These are phyloP conservation scores for Falco columbarius DNA, from an alignment of 2,797 vertebrate species.

Conservation along the genomic window DNA sequence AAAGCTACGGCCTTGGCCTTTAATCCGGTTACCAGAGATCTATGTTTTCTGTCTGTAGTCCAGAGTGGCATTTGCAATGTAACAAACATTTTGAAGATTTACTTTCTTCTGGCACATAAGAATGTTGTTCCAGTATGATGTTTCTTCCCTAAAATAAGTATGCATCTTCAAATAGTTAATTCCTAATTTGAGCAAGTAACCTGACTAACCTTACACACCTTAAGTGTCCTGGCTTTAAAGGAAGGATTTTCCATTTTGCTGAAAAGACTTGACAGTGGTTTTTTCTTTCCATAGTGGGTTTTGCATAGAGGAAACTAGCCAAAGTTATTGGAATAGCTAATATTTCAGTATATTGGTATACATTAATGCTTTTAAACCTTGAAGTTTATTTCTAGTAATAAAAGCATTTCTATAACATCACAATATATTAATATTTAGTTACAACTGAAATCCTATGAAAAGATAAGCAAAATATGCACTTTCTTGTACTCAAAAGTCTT, in stretches of 20 bases:
- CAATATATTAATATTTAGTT: neutral
- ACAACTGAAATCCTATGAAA: neutral
- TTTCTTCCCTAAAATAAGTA: neutral
- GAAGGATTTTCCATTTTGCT: neutral
- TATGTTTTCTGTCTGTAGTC: neutral
- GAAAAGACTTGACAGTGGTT: neutral
- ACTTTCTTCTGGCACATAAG: neutral
- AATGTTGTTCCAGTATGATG: neutral
- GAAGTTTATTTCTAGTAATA: conserved; percentile 12
- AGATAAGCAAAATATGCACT: neutral
- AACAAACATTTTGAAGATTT: conserved; percentile 18
- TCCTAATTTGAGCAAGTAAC: neutral
- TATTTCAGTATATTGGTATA: neutral
- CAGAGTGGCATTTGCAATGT: neutral
- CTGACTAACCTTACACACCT: neutral
- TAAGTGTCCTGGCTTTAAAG: neutral
- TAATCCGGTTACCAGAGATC: neutral
- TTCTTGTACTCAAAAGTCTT: neutral
- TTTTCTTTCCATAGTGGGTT: neutral
- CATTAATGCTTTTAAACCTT: neutral
- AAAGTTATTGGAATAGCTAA: neutral
- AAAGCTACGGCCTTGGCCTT: conserved; percentile 51
- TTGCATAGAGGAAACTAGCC: neutral
- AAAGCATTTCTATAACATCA: neutral
- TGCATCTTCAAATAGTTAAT: neutral